Base-by-base conservation (phyloP, 2,888 invertebrate species). In the Nowickia ferox region DNA sequence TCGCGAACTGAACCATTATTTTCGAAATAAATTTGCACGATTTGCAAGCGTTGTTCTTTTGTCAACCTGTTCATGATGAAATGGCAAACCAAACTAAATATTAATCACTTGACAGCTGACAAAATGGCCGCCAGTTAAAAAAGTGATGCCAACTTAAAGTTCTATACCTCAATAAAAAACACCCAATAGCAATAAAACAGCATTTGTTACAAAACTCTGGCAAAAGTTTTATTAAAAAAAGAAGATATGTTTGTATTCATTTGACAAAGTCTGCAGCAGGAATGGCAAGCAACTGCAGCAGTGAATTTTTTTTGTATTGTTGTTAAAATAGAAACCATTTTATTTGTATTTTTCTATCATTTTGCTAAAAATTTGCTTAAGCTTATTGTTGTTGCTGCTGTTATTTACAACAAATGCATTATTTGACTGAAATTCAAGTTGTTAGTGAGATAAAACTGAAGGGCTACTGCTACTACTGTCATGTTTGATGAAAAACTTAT, bases 131-230 rank as follows among this genome's bases (percentile, higher is more conserved):
- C n/a, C n/a, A n/a, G n/a, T n/a, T n/a, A n/a, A n/a, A n/a, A n/a
- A n/a, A n/a, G n/a, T n/a, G n/a, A n/a, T n/a, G n/a, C n/a, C n/a
- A n/a, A n/a, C n/a, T n/a, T n/a, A n/a, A n/a, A n/a, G n/a, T n/a
- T n/a, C n/a, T n/a, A n/a, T n/a, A n/a, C n/a, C n/a, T n/a, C n/a
- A n/a, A n/a, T n/a, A n/a, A n/a, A n/a, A n/a, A n/a, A n/a, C n/a
- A n/a, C n/a, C n/a, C n/a, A n/a, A n/a, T 61, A 69, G 13, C 44
- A 61, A 65, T 65, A 72, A 65, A 40, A 59, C 30, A 61, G 0
- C 59, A 69, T 72, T 80, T 80, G 72, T 66, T 80, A 59, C 9
- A 59, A 63, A 74, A 74, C 57, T 71, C 57, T 66, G 17, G 40
- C 65, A 72, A 65, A 72, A 59, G 38, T 63, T 71, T 61, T 51